phyloP scores from a whole-genome alignment of 2,797 vertebrate species.

The Microctenopoma steveboyesi region DNA sequence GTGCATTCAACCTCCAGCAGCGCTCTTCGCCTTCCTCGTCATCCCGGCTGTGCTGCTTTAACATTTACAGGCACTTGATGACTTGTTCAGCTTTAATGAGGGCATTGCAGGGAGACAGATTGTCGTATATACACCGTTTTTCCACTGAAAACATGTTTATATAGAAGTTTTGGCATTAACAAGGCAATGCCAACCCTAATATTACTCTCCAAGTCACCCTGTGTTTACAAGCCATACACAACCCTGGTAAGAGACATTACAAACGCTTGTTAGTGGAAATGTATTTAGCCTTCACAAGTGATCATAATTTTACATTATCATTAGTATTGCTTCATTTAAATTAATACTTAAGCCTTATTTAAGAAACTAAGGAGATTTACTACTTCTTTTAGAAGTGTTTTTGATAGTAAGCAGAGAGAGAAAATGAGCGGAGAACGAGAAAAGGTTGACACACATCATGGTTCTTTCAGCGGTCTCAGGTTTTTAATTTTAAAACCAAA shows the following conservation, averaged over 20 bases:
- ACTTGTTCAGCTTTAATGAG: conserved; percentile 57
- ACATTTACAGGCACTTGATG: conserved; percentile 67
- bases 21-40: conserved; percentile 30
- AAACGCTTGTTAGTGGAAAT: background rate
- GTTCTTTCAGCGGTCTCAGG: background rate
- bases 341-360: background rate
- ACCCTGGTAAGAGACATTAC: conserved; percentile 2
- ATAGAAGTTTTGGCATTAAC: conserved; percentile 28
- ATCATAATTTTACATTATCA: background rate
- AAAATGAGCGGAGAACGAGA: background rate
- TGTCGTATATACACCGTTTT: conserved; percentile 38
- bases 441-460: background rate
- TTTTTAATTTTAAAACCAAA: background rate
- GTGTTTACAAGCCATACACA: conserved; percentile 45
- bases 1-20: conserved; percentile 26
- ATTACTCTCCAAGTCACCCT: conserved; percentile 35
- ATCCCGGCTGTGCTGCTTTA: conserved; percentile 40
- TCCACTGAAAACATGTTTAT: conserved; percentile 22
- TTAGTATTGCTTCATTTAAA: background rate
- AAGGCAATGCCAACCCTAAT: conserved; percentile 25
- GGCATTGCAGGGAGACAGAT: conserved; percentile 45
- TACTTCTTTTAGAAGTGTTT: background rate
- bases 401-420: background rate
- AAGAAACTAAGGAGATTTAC: background rate
- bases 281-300: conserved; percentile 6